phyloP scores from a whole-genome alignment of 2,888 invertebrate genomes.

The Volucella inanis region DNA sequence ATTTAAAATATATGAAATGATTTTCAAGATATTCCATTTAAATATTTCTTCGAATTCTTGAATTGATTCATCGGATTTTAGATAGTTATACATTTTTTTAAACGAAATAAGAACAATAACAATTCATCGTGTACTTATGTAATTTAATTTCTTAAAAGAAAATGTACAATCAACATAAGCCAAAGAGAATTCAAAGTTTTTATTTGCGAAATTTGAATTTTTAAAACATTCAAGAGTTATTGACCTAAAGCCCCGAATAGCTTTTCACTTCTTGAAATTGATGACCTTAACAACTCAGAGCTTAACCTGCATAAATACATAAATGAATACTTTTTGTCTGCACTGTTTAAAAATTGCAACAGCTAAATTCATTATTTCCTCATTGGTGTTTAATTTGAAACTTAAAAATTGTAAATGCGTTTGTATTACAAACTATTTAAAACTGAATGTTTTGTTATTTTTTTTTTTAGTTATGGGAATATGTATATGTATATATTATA shows the following conservation, averaged over 20 bases:
- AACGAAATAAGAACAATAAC: too few relatives aligned
- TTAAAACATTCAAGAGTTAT: constrained; percentile 55
- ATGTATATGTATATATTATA: not conserved
- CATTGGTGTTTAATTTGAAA: constrained; percentile 45
- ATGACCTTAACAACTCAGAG: constrained; percentile 43
- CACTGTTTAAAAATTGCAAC: constrained; percentile 8
- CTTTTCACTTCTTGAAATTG: constrained; percentile 20
- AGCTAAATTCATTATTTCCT: constrained; percentile 39
- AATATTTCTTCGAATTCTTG: too few relatives aligned
- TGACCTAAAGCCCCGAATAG: constrained; percentile 59
- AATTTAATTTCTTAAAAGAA: not conserved
- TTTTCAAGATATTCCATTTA: too few relatives aligned
- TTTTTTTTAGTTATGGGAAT: constrained; percentile 59
- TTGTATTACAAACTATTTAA: constrained; percentile 13
- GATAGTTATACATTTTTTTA: too few relatives aligned
- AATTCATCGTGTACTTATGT: too few relatives aligned
- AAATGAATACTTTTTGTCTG: constrained; percentile 53
- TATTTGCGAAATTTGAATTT: not conserved
- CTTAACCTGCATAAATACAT: constrained; percentile 62
- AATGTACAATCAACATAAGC: not conserved
- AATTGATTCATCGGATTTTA: too few relatives aligned
- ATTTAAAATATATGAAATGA: too few relatives aligned
- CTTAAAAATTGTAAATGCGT: constrained; percentile 51
- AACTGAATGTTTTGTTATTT: not conserved
- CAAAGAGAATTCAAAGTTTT: not conserved